phyloP scores from a whole-genome alignment of 2,113 vertebrate genomes.

The Rhizomys pruinosus region DNA sequence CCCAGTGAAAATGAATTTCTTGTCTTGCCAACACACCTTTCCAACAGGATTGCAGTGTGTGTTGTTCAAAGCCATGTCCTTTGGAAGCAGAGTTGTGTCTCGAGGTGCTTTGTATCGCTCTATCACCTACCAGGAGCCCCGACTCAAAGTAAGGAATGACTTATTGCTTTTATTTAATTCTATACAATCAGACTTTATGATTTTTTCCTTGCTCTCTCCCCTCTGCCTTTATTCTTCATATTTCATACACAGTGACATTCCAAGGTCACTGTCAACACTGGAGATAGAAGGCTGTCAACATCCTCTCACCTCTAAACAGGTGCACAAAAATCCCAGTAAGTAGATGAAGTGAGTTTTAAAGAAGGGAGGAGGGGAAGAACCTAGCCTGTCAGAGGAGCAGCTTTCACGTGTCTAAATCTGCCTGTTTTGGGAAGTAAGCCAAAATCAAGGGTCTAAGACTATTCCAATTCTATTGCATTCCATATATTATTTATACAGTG shows the following conservation, averaged over 20 bases:
- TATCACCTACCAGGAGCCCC: not conserved
- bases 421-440: constrained; percentile 64
- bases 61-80: not conserved
- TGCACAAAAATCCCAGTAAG: constrained; percentile 20
- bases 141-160: not conserved
- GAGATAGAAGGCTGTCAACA: not conserved
- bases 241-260: not conserved
- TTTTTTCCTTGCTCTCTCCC: not conserved
- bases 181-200: not conserved
- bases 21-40: not conserved
- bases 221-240: not conserved
- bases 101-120: not conserved
- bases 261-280: not conserved
- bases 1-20: not conserved
- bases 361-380: not conserved
- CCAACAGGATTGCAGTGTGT: not conserved
- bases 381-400: constrained; percentile 37
- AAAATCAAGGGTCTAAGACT: constrained; percentile 54
- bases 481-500: constrained; percentile 71
- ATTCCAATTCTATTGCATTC: constrained; percentile 61
- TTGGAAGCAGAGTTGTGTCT: not conserved
- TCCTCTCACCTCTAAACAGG: constrained; percentile 11
- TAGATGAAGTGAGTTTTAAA: constrained; percentile 42
- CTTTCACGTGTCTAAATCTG: constrained; percentile 66
- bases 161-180: not conserved